Percentiles rank a stretch among this genome's conserved stretches.
Evolutionary conservation across 2,113 vertebrate species (phyloP).

Genomic region (Deroptyus accipitrinus): DNA sequence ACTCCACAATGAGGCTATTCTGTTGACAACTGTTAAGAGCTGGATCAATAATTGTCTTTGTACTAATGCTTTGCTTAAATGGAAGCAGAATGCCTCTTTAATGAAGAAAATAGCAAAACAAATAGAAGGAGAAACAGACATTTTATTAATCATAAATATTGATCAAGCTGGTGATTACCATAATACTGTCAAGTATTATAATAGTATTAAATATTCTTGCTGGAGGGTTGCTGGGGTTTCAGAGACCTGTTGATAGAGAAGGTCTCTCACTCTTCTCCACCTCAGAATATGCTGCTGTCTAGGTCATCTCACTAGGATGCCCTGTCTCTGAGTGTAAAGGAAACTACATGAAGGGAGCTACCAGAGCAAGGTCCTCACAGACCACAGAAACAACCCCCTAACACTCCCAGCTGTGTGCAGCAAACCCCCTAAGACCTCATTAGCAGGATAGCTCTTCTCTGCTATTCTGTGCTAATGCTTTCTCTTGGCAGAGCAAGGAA

Average conservation of each 20-base stretch:
- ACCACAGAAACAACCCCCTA: neutral
- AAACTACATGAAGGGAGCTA: neutral
- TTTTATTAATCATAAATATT: neutral
- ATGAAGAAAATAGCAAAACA: neutral
- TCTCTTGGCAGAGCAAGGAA: neutral
- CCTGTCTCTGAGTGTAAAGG: neutral
- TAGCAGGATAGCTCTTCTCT: neutral
- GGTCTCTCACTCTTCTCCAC: neutral
- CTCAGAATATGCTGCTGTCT: neutral
- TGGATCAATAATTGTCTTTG: slow-evolving; percentile 22
- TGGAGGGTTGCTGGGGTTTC: accelerated
- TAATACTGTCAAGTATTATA: neutral
- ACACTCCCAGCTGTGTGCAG: neutral
- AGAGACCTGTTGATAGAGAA: neutral
- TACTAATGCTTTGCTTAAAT: neutral
- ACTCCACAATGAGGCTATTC: neutral
- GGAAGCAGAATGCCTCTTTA: neutral
- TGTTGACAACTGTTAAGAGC: neutral
- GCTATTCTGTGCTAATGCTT: neutral
- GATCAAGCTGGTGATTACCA: neutral
- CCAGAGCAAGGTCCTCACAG: neutral
- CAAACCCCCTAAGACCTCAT: neutral
- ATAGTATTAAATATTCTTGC: neutral
- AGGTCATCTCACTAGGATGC: neutral
- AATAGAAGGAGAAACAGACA: neutral